Base-by-base conservation (phyloP, 2,797 vertebrate species). In the Gobionotothen gibberifrons region DNA sequence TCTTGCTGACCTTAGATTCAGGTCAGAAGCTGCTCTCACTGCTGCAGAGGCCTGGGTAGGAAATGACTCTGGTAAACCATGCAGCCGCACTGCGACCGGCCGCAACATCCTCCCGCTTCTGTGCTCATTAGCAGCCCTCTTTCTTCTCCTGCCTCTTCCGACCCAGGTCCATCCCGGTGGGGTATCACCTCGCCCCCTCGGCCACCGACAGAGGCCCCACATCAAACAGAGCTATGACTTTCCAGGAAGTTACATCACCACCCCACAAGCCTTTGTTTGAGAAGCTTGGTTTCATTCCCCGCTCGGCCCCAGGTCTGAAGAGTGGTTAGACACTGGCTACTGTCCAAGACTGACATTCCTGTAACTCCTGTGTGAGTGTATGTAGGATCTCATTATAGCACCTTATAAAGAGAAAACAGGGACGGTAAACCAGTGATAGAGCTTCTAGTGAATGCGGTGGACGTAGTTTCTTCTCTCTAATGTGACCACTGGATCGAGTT, bases 191-290 rank as follows among this genome's bases (percentile, higher is more conserved):
- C 75, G 22, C 83, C 81, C 84, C 75, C 78, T 71, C 59, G 1
- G 63, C 65, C 75, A 46, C 72, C 72, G 82, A 78, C 82, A 87
- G 82, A 89, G 67, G 26, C 57, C 63, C 80, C 81, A 91, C 90
- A 91, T 92, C 86, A 92, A 87, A 90, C 43, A 58, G 49, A 64
- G 8, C 65, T 43, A 54, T 13, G 22, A 74, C 26, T 53, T 74
- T 69, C 73, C 78, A 88, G 91, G 92, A 91, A 84, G 83, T 91
- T 83, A 89, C 79, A 76, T 85, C 79, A 82, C 69, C 84, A 70
- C 67, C 83, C 85, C 77, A 80, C 69, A 87, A 60, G 77, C 75
- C 81, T 86, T 89, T 90, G 87, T 90, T 76, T 59, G 32, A 81
- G 73, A 65, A 59, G 44, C 36, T 73, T 78, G 69, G 51, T 71